phyloP scores from a whole-genome alignment of 2,888 invertebrate genomes.

The Taphrorychus bicolor region DNA sequence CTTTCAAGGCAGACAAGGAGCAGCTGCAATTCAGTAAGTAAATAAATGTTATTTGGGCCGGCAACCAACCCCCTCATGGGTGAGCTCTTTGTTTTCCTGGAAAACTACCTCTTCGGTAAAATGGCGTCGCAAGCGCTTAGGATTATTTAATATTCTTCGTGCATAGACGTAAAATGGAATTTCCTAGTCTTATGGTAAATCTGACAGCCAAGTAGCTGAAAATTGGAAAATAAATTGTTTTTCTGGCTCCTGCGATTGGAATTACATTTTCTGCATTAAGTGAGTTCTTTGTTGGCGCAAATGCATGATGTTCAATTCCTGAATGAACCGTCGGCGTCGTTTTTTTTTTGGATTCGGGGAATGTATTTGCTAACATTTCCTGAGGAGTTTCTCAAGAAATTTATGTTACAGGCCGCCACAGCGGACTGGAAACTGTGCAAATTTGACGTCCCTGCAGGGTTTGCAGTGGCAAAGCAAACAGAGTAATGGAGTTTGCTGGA shows the following conservation, averaged over 20 bases:
- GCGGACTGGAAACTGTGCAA: not conserved
- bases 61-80: slow-evolving; percentile 2
- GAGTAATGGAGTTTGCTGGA: not conserved
- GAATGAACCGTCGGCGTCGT: too few species aligned
- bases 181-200: slow-evolving; percentile 12
- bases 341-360: too few species aligned
- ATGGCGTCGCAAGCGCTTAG: not conserved
- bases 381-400: not conserved
- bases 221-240: slow-evolving; percentile 12
- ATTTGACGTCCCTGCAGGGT: not conserved
- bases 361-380: not conserved
- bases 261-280: not conserved
- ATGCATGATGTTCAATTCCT: too few species aligned
- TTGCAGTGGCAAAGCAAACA: not conserved
- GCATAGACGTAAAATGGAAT: slow-evolving; percentile 18
- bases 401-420: not conserved
- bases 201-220: slow-evolving; percentile 9
- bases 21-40: too few species aligned
- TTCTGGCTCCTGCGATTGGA: not conserved
- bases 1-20: too few species aligned
- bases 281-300: not conserved
- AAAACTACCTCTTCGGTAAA: slow-evolving; percentile 2
- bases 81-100: not conserved
- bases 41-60: too few species aligned
- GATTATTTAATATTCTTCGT: slow-evolving; percentile 20